Evolutionary conservation across 2,797 vertebrate genomes (phyloP).

Genomic region (Channa striata): DNA sequence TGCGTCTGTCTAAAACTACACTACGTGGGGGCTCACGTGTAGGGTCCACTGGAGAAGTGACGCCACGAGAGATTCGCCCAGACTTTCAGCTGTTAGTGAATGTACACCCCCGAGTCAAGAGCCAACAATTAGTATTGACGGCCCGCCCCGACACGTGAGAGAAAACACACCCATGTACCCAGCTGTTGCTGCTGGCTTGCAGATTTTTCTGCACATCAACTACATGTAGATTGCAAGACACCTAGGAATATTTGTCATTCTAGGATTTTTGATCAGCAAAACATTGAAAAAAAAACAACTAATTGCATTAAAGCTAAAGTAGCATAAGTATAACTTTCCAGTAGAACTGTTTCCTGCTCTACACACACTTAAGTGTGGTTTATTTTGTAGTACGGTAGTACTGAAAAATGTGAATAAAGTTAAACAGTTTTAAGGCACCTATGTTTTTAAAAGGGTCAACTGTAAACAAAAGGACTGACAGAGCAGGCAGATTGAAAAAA

Average conservation of each 20-base stretch:
- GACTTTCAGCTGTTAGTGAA: slow-evolving; percentile 51
- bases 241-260: slow-evolving; percentile 5
- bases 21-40: slow-evolving; percentile 52
- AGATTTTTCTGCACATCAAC: not conserved
- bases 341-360: slow-evolving; percentile 2
- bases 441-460: not conserved
- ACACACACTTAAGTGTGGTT: not conserved
- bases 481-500: not conserved
- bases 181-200: slow-evolving; percentile 52
- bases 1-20: not conserved
- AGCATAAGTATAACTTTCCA: not conserved
- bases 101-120: slow-evolving; percentile 35
- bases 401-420: too few relatives aligned
- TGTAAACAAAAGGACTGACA: slow-evolving; percentile 4
- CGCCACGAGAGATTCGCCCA: slow-evolving; percentile 47
- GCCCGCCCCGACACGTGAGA: slow-evolving; percentile 62
- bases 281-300: slow-evolving; percentile 14
- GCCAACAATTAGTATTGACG: slow-evolving; percentile 29
- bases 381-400: too few relatives aligned
- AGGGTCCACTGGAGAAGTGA: slow-evolving; percentile 49
- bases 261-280: slow-evolving; percentile 1
- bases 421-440: not conserved
- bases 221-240: not conserved
- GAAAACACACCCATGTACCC: slow-evolving; percentile 21
- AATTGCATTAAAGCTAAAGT: slow-evolving; percentile 1